A percentile compares a stretch with the other conserved stretches of the same genome.
phyloP scores from a whole-genome alignment of 1,140 invertebrate genomes.

The Augochlora pura region DNA sequence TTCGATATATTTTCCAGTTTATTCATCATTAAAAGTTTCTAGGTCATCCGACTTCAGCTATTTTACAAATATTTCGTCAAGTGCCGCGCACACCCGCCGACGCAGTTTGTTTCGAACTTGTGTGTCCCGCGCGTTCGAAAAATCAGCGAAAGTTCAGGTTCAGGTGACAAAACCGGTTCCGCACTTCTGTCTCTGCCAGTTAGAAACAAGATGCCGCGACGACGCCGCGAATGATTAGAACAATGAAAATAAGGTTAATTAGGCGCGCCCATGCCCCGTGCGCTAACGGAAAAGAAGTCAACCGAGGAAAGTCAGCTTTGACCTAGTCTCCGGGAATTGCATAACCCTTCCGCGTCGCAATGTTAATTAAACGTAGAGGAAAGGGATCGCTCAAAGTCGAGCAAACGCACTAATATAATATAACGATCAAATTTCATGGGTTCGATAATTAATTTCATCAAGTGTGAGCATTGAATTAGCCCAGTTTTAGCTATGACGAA shows the following conservation, averaged over 20 bases:
- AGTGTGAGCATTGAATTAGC: neutral
- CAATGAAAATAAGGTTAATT: conserved; percentile 34
- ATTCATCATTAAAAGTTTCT: neutral
- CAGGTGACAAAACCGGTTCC: neutral
- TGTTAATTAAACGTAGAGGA: conserved; percentile 30
- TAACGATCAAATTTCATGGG: neutral
- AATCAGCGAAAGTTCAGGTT: conserved; percentile 10
- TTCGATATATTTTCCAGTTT: no score
- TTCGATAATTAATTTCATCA: conserved; percentile 9
- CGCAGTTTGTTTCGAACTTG: neutral
- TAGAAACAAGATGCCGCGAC: neutral
- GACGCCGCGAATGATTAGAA: neutral
- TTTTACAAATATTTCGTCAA: conserved; percentile 10
- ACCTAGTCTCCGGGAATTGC: conserved; percentile 7
- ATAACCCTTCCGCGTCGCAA: conserved; percentile 7
- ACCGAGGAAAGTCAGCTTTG: conserved; percentile 8
- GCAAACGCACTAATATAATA: conserved; percentile 1
- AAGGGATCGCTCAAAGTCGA: neutral
- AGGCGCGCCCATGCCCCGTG: neutral
- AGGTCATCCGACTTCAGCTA: neutral
- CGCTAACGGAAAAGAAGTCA: neutral
- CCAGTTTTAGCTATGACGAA: neutral
- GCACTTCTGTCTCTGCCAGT: neutral
- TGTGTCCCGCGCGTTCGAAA: neutral
- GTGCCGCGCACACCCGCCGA: neutral